These are phyloP conservation scores for Pyrgilauda ruficollis DNA, from an alignment of 2,113 vertebrate genomes.

Conservation along the genomic window DNA sequence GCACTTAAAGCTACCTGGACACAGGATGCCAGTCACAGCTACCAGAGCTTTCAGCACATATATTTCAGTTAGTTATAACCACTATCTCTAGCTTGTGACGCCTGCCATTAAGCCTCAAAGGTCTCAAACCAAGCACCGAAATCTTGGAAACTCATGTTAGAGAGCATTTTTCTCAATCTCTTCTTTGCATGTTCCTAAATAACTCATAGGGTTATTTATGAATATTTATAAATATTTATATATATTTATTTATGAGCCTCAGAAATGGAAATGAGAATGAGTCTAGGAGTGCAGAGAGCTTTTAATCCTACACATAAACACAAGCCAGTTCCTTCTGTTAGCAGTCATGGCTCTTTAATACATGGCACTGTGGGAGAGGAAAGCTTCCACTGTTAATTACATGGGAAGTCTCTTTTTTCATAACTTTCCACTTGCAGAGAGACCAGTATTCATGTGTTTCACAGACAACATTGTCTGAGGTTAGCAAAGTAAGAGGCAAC, in stretches of 20 bases:
- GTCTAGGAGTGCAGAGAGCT: neutral
- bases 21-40: neutral
- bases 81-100: neutral
- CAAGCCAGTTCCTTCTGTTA: neutral
- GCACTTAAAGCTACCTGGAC: rapidly evolving
- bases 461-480: neutral
- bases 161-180: neutral
- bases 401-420: neutral
- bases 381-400: neutral
- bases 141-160: neutral
- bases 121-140: neutral
- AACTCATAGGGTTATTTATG: neutral
- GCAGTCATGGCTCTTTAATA: neutral
- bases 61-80: neutral
- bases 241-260: neutral
- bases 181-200: neutral
- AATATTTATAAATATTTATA: too few species aligned
- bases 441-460: neutral
- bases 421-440: neutral
- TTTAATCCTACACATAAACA: neutral
- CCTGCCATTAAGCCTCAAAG: neutral
- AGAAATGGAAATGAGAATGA: neutral
- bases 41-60: neutral
- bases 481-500: neutral
- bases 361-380: neutral